A percentile compares a stretch with the other conserved stretches of the same genome.
Conservation (phyloP, 2,888 invertebrate genomes). For the Tetragonula carbonaria region DNA sequence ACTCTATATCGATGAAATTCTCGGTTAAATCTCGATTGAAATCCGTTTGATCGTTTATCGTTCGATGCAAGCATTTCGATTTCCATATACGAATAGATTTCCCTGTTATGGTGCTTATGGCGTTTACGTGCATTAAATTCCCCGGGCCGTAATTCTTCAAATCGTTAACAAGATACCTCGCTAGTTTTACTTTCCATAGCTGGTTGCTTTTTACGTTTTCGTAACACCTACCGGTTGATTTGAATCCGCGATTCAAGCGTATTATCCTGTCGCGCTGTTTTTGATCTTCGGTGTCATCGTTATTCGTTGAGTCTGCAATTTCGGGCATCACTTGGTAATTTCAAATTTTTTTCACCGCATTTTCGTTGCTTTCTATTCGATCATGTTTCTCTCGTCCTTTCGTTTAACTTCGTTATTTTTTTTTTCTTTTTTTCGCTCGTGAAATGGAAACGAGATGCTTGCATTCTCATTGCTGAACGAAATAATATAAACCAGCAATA, state of each 20-base stretch:
- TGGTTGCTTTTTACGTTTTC: background rate
- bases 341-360: background rate
- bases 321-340: background rate
- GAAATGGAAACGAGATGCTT: background rate
- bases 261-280: background rate
- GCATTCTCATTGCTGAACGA: background rate
- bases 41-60: slow-evolving; percentile 26
- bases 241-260: background rate
- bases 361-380: background rate
- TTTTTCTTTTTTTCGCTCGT: too few species aligned
- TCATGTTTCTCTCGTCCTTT: background rate
- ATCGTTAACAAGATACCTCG: slow-evolving; percentile 55
- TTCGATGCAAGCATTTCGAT: slow-evolving; percentile 28
- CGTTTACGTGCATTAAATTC: slow-evolving; percentile 63
- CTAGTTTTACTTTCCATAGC: slow-evolving; percentile 23
- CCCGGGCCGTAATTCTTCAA: slow-evolving; percentile 68
- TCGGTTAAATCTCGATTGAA: background rate
- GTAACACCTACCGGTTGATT: background rate
- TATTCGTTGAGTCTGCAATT: rapidly evolving
- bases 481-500: background rate
- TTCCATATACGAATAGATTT: slow-evolving; percentile 65
- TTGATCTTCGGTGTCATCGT: background rate
- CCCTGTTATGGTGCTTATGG: slow-evolving; percentile 55
- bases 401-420: background rate
- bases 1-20: slow-evolving; percentile 58